Base-by-base conservation (phyloP, 2,113 vertebrate species). In the Etia nguti region DNA sequence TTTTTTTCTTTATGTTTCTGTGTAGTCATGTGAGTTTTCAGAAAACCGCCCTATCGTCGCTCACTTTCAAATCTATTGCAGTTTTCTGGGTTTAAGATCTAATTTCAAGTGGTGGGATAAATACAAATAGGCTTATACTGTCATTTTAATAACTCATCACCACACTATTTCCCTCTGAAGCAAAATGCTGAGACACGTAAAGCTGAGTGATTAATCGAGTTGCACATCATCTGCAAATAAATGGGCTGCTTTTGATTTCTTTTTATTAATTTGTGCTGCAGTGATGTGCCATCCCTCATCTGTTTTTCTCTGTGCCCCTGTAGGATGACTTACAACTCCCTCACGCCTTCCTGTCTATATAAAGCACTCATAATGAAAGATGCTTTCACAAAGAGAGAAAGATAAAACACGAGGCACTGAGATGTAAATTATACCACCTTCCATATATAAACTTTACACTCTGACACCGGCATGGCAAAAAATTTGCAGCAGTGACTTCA, bases 321-420 rank as follows among this genome's bases (percentile, higher is more conserved):
- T 54, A 75, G 59, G 48, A 87, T 87, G 46, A 90, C 18, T 89
- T 81, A 88, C 85, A 81, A 70, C 43, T 89, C 81, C 59, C 80
- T 82, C 84, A 55, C 24, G 15, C 60, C 83, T 59, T 55, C 56
- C 54, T 87, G 85, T 79, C 73, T 80, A 81, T 65, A 24, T 84
- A 60, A 79, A 54, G 46, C 65, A 80, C 52, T 87, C 60, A 48
- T 57, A 46, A 59, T 83, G 86, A 88, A 86, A 86, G 12, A 90
- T 56, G 38, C 18, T 8, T 82, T 87, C 22, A 83, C 79, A 41
- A 79, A 24, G 36, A 60, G 36, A 82, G 75, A 52, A 56, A 52
- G 43, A 79, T 84, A 11, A 86, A 86, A 84, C 82, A 83, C 52
- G 12, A 81, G 29, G 24, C 55, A 57, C 10, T 65, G 57, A 80